Base-by-base conservation (phyloP, 2,888 invertebrate species). In the Saturnia japonica region DNA sequence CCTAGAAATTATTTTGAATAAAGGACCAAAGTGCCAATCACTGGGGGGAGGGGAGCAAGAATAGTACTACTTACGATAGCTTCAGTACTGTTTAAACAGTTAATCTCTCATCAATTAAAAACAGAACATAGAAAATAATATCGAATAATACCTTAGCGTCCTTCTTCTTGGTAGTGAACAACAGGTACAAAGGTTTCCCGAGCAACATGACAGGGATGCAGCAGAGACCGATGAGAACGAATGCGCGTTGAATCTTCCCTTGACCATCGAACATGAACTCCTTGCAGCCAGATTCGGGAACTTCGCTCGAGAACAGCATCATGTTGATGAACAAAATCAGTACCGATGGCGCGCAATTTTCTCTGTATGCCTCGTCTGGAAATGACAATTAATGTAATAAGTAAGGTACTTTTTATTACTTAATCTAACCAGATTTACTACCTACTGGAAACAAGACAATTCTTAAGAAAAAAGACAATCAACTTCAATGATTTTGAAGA, bases 281-380 rank as follows among this genome's bases (percentile, higher is more conserved):
- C 73, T 94, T 90, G 89, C 96, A 96, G 60, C 91, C 92, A 0
- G 71, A 71, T 68, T 94, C 86, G 0, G 88, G 85, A 60, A 79
- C 84, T n/a, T 89, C 91, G 51, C 89, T 88, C 77, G 97, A 98
- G 88, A 98, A 96, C 82, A 99, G 94, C 82, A 99, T 98, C 99
- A 99, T 99, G 94, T 99, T 99, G 93, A 99, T 99, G 89, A 99
- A 98, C 9, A 98, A 98, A 79, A 99, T 99, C 73, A 99, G 95
- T 79, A 99, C 97, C 1, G 99, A 99, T 0, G 99, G 99, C 0
- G 99, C 99, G 89, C 98, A 98, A 66, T 88, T 89, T 72, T 90
- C 88, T 1, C 74, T 85, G 87, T 89, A 95, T 22, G 88, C 91
- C 70, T 77, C 66, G 1, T 90, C 92, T 94, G 80, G 74, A 77